Evolutionary conservation across 2,797 vertebrate species (phyloP), one percentile per base, ranked within the genome.

Genomic region (Hirundo rustica): DNA sequence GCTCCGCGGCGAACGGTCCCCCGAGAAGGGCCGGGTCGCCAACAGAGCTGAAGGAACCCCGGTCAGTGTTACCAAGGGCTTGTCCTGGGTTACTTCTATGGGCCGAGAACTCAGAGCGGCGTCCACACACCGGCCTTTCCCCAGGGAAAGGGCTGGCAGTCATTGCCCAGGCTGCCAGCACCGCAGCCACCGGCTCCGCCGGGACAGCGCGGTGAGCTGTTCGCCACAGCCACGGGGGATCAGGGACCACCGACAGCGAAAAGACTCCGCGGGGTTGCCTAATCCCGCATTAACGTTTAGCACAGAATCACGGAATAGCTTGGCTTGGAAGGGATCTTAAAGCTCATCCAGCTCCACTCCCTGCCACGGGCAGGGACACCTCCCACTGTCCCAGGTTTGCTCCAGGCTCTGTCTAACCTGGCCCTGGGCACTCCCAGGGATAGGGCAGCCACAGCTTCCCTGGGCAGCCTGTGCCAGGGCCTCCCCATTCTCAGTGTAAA

Each of bases 191-290:
- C 42, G 1, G 11, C 1, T 5, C 34, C 12, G 9, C 10, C 15
- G 27, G 2, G 40, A 62, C 32, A 32, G 16, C 1, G n/a, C 48
- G 3, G 1, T 0, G 34, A 34, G 40, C 29, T 2, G 9, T 2
- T 67, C 16, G 50, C 25, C 36, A 38, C 36, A 38, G 36, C 2
- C 55, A 1, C 5, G 10, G 26, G 13, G 15, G 5, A 27, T 9
- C 0, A 2, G 5, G 2, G 60, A 3, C 30, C 38, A 1, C 13
- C 1, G 9, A 13, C 2, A 25, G 51, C 47, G 1, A 1, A 1
- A 30, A 4, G 8, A 1, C 7, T 13, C 18, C 3, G 7, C 10
- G 15, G 10, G 2, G 18, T 1, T 27, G 83, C 23, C 54, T 13
- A 19, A 50, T 8, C 13, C 15, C 5, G 17, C 9, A 5, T 6